phyloP scores from a whole-genome alignment of 37 sponge, comb jelly and placozoan genomes.

The Hormiphora californensis region DNA sequence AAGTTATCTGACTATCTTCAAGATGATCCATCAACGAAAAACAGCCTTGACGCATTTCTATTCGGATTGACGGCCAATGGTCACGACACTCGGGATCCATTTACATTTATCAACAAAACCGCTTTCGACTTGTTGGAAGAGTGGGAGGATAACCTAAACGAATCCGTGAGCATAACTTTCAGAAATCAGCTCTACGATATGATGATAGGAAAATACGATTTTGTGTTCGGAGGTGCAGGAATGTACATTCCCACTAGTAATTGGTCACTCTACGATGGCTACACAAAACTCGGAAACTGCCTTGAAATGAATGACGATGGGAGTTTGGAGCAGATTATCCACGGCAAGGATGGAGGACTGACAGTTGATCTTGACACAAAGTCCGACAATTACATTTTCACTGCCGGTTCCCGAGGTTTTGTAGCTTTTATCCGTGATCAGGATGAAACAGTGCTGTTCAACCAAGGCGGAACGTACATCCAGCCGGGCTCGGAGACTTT shows the following conservation, averaged over 20 bases:
- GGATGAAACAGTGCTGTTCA: constrained; percentile 31
- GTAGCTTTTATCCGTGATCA: constrained; percentile 6
- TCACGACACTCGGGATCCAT: no score
- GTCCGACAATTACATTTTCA: constrained; percentile 12
- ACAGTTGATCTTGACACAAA: constrained; percentile 4
- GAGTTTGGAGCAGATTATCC: not conserved
- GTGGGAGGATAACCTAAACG: not conserved
- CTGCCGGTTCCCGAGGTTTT: not conserved
- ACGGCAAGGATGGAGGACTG: not conserved
- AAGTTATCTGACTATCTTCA: not conserved
- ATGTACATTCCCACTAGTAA: not conserved
- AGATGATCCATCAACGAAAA: no score
- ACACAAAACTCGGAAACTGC: constrained; percentile 19
- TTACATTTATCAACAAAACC: no score
- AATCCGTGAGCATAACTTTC: no score
- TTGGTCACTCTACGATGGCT: not conserved
- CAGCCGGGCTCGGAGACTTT: not conserved
- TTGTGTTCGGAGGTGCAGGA: not conserved
- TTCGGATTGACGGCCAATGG: no score
- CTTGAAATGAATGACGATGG: constrained; percentile 51
- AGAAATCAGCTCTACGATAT: not conserved
- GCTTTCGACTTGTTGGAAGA: not conserved
- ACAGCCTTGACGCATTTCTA: no score
- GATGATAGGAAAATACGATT: constrained; percentile 25
- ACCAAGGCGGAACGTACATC: not conserved